Evolutionary conservation across 2,797 vertebrate genomes (phyloP).

Genomic region (Holocentrus rufus): DNA sequence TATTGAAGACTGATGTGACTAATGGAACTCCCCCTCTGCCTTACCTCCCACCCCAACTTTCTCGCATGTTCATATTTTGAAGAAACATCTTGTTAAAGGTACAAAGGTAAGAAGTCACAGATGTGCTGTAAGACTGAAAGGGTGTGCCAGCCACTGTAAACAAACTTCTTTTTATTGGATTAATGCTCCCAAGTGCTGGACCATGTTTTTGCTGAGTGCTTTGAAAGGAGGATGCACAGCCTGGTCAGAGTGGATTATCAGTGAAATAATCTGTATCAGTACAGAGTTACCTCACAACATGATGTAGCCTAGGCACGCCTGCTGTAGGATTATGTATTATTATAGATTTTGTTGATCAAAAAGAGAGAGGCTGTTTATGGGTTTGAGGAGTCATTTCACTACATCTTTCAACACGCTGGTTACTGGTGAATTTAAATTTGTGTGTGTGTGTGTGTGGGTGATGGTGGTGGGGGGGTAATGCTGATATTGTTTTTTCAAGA

Average conservation of each 20-base stretch:
- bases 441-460: too few species aligned
- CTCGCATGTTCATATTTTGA: neutral
- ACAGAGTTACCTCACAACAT: constrained; percentile 13
- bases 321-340: constrained; percentile 2
- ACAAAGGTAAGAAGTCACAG: neutral
- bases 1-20: constrained; percentile 19
- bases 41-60: constrained; percentile 5
- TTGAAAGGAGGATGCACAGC: constrained; percentile 27
- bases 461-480: neutral
- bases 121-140: constrained; percentile 1
- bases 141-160: constrained; percentile 14
- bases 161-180: constrained; percentile 26
- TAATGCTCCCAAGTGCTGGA: constrained; percentile 20
- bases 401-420: neutral
- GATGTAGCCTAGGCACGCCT: constrained; percentile 1
- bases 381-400: neutral
- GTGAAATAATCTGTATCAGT: constrained; percentile 21
- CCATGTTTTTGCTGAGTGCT: constrained; percentile 33
- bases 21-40: neutral
- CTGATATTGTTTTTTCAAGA: neutral
- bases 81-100: constrained; percentile 10
- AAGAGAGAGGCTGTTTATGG: neutral
- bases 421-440: too few species aligned
- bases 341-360: neutral
- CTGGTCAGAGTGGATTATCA: constrained; percentile 32